Evolutionary conservation across 2,113 vertebrate genomes (phyloP), one percentile per base, ranked within the genome.

Genomic region (Amblyopsis rosae): DNA sequence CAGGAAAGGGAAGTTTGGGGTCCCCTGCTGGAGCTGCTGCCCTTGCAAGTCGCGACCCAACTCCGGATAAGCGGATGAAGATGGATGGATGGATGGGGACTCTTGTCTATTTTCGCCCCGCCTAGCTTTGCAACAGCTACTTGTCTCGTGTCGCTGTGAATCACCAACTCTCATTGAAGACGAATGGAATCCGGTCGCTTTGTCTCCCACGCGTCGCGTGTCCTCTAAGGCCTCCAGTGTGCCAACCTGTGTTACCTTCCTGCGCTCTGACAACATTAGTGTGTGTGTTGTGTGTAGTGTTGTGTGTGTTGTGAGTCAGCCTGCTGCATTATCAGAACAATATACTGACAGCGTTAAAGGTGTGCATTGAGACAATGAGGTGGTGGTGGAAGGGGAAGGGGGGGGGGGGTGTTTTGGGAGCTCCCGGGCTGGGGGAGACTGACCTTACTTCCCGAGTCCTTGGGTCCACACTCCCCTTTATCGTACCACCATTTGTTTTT

Each of bases 401-500:
- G 10, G 1, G 55, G 87, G 95, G 94, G 91, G 93, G 80, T 94
- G 94, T 90, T 9, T 16, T 10, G n/a, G 84, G 82, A 75, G 85
- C 81, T 94, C 96, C 95, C 94, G 92, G 95, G 93, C 95, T 95
- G 86, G 91, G 92, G 95, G 93, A 90, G 91, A 99, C 97, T 99
- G 95, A 99, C 98, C 98, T 99, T 99, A 96, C 97, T 99, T 98
- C 98, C 98, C 91, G 98, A 99, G 96, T 99, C 98, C 97, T 98
- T 99, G 95, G 96, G 79, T 97, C 98, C 98, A 95, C 98, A 99
- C 96, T 99, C 97, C 94, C 98, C 98, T 96, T 99, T 99, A 99
- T 99, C 97, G 98, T 99, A 99, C 98, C 98, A 99, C 98, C 98
- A 99, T 98, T 99, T 99, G 97, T 96, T 99, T 99, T 99, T 99